These are phyloP conservation scores for Hiodon tergisus DNA, from an alignment of 2,113 vertebrate genomes.

Conservation along the genomic window DNA sequence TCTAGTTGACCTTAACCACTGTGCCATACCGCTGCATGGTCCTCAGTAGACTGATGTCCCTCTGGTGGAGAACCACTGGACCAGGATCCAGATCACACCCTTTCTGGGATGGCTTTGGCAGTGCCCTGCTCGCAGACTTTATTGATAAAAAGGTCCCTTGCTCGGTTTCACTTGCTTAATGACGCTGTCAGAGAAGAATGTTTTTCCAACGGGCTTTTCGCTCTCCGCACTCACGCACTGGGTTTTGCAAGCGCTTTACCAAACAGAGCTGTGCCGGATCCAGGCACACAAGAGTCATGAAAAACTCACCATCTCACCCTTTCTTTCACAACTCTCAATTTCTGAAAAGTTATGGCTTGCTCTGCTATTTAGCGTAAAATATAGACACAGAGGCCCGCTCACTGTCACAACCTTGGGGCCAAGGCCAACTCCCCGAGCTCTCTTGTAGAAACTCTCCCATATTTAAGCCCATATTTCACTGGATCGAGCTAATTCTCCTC, in stretches of 20 bases:
- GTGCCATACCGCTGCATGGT: too few relatives aligned
- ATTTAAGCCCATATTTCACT: too few relatives aligned
- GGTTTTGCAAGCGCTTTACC: conserved; percentile 6
- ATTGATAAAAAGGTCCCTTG: conserved; percentile 35
- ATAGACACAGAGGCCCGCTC: background rate
- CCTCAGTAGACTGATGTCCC: too few relatives aligned
- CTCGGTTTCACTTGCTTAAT: conserved; percentile 43
- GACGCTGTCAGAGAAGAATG: conserved; percentile 56
- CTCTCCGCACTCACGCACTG: conserved; percentile 35
- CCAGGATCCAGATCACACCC: conserved; percentile 31
- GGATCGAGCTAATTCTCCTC: too few relatives aligned
- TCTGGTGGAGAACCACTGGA: conserved; percentile 14
- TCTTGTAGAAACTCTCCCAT: too few relatives aligned
- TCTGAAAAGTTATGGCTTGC: too few relatives aligned
- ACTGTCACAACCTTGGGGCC: background rate
- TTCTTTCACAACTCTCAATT: background rate
- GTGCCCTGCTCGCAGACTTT: conserved; percentile 29
- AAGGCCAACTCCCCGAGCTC: too few relatives aligned
- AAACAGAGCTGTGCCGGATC: background rate
- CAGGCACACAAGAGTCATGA: background rate
- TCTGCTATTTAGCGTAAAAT: too few relatives aligned
- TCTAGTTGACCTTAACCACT: too few relatives aligned
- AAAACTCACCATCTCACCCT: background rate
- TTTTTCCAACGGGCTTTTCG: conserved; percentile 34
- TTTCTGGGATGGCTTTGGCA: conserved; percentile 36